phyloP scores from a whole-genome alignment of 2,113 vertebrate species.

The Agapornis roseicollis region DNA sequence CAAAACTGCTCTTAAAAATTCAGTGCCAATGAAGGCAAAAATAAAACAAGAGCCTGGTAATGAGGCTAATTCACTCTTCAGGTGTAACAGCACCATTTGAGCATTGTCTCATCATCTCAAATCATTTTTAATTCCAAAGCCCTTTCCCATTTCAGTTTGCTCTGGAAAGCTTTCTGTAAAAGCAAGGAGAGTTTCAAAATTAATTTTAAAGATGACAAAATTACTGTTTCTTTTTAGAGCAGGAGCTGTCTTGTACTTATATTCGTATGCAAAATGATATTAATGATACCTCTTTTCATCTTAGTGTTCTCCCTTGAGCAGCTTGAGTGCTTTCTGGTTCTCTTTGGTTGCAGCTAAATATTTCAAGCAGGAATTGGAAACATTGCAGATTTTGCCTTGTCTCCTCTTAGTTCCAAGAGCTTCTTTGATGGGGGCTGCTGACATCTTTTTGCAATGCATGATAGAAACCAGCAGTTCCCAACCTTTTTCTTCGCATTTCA shows the following conservation, averaged over 20 bases:
- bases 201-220: slow-evolving; percentile 52
- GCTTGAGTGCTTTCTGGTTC: slow-evolving; percentile 37
- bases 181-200: slow-evolving; percentile 8
- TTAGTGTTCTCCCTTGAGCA: slow-evolving; percentile 22
- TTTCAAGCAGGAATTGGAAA: background rate
- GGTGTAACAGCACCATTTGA: slow-evolving; percentile 1
- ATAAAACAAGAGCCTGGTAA: background rate
- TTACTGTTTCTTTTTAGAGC: slow-evolving; percentile 6
- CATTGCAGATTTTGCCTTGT: background rate
- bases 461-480: background rate
- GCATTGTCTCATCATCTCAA: background rate
- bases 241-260: slow-evolving; percentile 27
- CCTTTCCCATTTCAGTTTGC: slow-evolving; percentile 13
- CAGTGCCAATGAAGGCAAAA: background rate
- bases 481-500: background rate
- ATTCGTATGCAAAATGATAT: slow-evolving; percentile 39
- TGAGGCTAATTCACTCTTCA: slow-evolving; percentile 23
- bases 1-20: slow-evolving; percentile 12
- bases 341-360: slow-evolving; percentile 29
- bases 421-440: background rate
- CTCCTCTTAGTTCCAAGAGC: background rate
- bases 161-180: slow-evolving; percentile 7
- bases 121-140: background rate
- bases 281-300: slow-evolving; percentile 51
- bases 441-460: background rate